Evolutionary conservation across 2,113 vertebrate genomes (phyloP).

Genomic region (Gymnogyps californianus): DNA sequence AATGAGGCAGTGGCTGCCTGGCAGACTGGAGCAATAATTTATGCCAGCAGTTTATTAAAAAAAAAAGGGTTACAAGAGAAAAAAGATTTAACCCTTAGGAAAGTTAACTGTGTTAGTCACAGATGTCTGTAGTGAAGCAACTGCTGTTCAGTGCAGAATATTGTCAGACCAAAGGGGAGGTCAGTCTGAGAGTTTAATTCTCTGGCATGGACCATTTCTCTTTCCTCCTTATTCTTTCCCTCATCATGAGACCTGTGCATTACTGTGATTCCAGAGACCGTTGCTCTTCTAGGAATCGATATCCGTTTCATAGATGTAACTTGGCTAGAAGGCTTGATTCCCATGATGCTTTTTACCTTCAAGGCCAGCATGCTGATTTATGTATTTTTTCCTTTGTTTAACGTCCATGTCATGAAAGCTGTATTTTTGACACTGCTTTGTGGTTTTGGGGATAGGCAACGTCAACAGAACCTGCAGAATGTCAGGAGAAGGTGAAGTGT

Average conservation of each 20-base stretch:
- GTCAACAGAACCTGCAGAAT: not conserved
- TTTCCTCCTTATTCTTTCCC: not conserved
- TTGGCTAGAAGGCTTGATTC: not conserved
- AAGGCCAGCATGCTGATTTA: not conserved
- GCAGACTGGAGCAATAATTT: not conserved
- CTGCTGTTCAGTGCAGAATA: not conserved
- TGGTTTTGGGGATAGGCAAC: not conserved
- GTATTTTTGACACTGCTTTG: not conserved
- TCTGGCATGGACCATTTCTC: not conserved
- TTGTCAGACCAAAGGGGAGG: not conserved
- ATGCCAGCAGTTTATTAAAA: not conserved
- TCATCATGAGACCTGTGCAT: not conserved
- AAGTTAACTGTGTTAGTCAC: not conserved
- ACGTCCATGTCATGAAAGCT: not conserved
- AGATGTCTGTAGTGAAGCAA: not conserved
- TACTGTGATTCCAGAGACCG: not conserved
- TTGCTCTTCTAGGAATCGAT: not conserved
- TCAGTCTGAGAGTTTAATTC: not conserved
- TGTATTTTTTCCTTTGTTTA: not conserved
- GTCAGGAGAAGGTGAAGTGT: not conserved
- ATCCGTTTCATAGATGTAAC: not conserved
- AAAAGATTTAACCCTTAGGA: not conserved
- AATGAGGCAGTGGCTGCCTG: not conserved
- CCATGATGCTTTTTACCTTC: not conserved
- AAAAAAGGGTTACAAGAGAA: not conserved